A percentile compares a stretch with the other conserved stretches of the same genome.
Conservation (phyloP, 2,888 invertebrate species). For the Cheilosia scutellata region DNA sequence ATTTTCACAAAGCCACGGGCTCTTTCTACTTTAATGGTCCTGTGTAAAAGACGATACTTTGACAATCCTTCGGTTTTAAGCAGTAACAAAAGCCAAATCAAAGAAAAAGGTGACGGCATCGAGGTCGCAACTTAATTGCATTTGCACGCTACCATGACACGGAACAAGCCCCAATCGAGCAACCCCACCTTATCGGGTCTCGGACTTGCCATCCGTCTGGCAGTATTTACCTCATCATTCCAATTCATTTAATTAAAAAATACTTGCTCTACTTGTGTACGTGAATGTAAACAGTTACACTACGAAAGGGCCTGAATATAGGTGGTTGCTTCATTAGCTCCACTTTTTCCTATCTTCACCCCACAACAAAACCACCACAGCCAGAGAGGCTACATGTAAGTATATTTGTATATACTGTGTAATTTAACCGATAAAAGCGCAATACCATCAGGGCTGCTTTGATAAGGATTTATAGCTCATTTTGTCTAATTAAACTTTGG, state of each 20-base stretch:
- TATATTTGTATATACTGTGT: constrained; percentile 57
- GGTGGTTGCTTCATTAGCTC: constrained; percentile 63
- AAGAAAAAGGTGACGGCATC: constrained; percentile 66
- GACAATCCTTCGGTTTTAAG: constrained; percentile 40
- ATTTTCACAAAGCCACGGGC: constrained; percentile 11
- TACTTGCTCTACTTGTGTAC: constrained; percentile 65
- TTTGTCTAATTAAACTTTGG: constrained; percentile 73
- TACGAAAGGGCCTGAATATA: constrained; percentile 26
- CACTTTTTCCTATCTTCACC: constrained; percentile 6
- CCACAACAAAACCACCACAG: constrained; percentile 9
- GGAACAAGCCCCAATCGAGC: constrained; percentile 10
- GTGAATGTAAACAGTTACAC: constrained; percentile 65
- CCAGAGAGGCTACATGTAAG: constrained; percentile 9
- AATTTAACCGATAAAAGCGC: constrained; percentile 70
- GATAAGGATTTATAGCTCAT: constrained; percentile 75
- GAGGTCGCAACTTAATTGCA: constrained; percentile 70
- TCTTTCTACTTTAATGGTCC: constrained; percentile 18
- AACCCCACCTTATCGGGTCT: constrained; percentile 51
- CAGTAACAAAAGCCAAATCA: constrained; percentile 61
- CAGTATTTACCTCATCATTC: constrained; percentile 72
- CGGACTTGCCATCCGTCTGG: constrained; percentile 58
- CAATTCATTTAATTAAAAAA: constrained; percentile 75
- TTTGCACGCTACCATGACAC: constrained; percentile 61
- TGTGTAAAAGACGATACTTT: constrained; percentile 25
- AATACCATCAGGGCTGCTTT: constrained; percentile 68